phyloP scores from a whole-genome alignment of 2,113 vertebrate genomes.

The Anser cygnoides region DNA sequence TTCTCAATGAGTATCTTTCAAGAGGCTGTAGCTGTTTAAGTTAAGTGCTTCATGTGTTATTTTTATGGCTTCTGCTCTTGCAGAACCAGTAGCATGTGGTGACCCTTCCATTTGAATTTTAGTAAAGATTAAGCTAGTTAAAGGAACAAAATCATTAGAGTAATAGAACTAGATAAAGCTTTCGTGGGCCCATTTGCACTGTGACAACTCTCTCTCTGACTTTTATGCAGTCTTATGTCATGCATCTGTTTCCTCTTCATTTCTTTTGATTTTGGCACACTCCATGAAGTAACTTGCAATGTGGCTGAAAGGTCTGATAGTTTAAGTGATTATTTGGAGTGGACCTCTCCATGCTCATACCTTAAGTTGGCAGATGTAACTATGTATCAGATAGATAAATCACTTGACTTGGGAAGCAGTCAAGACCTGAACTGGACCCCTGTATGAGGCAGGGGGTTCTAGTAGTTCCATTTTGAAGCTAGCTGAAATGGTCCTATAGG shows the following conservation, averaged over 20 bases:
- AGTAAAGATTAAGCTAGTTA: not conserved
- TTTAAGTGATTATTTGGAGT: not conserved
- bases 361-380: not conserved
- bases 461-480: not conserved
- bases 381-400: not conserved
- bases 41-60: not conserved
- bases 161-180: not conserved
- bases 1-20: not conserved
- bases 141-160: not conserved
- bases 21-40: not conserved
- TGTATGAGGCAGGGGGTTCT: not conserved
- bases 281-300: not conserved
- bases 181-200: not conserved
- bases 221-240: not conserved
- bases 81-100: not conserved
- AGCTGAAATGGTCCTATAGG: not conserved
- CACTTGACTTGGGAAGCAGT: not conserved
- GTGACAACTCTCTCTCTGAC: not conserved
- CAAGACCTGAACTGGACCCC: not conserved
- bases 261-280: slow-evolving; percentile 3
- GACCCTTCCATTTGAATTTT: not conserved
- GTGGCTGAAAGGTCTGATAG: not conserved
- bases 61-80: not conserved
- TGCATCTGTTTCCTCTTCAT: not conserved
- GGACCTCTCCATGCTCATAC: not conserved